phyloP scores from a whole-genome alignment of 2,888 invertebrate species.

The Caenorhabditis sp. region DNA sequence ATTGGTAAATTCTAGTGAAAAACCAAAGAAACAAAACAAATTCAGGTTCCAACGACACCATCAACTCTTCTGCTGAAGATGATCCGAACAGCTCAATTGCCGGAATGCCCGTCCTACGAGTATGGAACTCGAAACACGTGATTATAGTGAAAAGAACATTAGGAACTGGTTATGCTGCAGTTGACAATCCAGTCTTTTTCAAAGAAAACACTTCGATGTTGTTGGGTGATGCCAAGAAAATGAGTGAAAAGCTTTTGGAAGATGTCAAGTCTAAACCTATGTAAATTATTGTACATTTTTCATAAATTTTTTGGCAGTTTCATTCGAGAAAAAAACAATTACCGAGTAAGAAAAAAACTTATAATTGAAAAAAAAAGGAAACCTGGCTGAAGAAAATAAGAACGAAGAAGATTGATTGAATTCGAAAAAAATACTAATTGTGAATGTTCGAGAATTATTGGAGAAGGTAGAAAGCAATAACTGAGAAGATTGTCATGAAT shows the following conservation, averaged over 20 bases:
- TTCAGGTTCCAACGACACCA: slow-evolving; percentile 85
- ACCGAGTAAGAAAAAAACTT: slow-evolving; percentile 12
- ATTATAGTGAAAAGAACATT: slow-evolving; percentile 89
- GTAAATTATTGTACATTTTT: slow-evolving; percentile 3
- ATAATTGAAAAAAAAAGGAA: slow-evolving; percentile 4
- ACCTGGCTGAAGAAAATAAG: slow-evolving; percentile 8
- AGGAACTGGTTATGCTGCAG: slow-evolving; percentile 87
- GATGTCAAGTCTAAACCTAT: slow-evolving; percentile 35
- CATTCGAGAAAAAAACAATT: slow-evolving; percentile 17
- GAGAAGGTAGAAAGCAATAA: slow-evolving; percentile 26
- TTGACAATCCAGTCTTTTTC: slow-evolving; percentile 91
- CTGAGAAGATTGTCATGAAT: slow-evolving; percentile 19
- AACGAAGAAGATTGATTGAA: neutral
- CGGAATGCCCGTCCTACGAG: slow-evolving; percentile 88
- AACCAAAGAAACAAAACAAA: neutral
- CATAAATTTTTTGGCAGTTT: neutral
- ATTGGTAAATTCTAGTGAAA: slow-evolving; percentile 20
- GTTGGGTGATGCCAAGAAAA: slow-evolving; percentile 89
- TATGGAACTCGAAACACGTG: slow-evolving; percentile 87
- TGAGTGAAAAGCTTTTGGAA: slow-evolving; percentile 81
- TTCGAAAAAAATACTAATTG: slow-evolving; percentile 6
- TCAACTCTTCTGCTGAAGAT: slow-evolving; percentile 88
- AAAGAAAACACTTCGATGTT: slow-evolving; percentile 84
- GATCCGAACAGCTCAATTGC: slow-evolving; percentile 90
- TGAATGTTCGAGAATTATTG: slow-evolving; percentile 15